Conservation (phyloP, 1,140 invertebrate species). For the Drosophila hydei region DNA sequence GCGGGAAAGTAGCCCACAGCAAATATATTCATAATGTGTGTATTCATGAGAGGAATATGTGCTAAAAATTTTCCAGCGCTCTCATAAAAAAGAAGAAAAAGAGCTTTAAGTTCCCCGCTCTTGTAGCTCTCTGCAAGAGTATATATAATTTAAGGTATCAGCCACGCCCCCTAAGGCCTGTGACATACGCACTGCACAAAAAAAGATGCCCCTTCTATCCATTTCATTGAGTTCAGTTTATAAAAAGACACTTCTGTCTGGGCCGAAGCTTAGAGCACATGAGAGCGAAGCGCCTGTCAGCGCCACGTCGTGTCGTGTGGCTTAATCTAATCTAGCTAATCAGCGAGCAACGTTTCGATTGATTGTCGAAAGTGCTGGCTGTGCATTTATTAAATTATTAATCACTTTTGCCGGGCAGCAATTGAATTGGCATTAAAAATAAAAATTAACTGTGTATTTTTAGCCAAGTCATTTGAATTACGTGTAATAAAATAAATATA, state of each 20-base stretch:
- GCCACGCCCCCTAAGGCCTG: too few species aligned
- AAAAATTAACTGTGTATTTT: constrained; percentile 15
- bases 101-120: too few species aligned
- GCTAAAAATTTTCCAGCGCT: too few species aligned
- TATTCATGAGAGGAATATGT: too few species aligned
- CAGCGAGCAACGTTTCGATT: constrained; percentile 1
- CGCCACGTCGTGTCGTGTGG: constrained; percentile 1
- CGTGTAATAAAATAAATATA: constrained; percentile 27
- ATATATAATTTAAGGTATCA: too few species aligned
- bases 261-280: neutral
- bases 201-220: too few species aligned
- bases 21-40: too few species aligned
- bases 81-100: too few species aligned
- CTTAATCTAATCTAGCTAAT: neutral
- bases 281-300: constrained; percentile 3
- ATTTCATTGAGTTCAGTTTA: neutral
- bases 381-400: constrained; percentile 12
- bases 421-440: constrained; percentile 13
- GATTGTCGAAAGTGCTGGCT: constrained; percentile 8
- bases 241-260: constrained; percentile 10
- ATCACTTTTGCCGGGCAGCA: neutral
- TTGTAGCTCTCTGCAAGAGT: too few species aligned
- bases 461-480: constrained; percentile 24
- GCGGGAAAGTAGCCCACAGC: too few species aligned
- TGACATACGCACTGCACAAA: neutral